Base-by-base conservation (phyloP, 1,140 invertebrate species). In the Drosophila nigromelanica region DNA sequence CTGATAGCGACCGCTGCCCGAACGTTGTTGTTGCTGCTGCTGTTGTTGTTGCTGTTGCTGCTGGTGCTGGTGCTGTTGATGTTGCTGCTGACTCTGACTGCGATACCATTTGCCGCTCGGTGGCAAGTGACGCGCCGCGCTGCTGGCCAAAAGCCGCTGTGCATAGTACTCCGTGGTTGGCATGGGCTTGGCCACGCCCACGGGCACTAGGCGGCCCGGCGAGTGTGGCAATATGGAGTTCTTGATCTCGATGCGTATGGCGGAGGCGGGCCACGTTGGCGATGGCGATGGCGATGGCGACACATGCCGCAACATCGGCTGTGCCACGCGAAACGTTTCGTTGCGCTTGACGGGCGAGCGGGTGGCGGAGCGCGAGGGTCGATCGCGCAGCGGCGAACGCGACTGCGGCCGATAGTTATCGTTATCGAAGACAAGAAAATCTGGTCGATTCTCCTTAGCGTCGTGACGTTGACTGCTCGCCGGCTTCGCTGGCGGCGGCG, bases 281-380 rank as follows among this genome's bases (percentile, higher is more conserved):
- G 40, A 5, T 6, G 5, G 10, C n/a, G 51, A 7, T 21, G 67
- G 68, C 33, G 61, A 14, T 0, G 77, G 68, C n/a, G 83, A 83
- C 8, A 66, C 21, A 21, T 67, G 67, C 5, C 83, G 75, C 48
- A 76, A 21, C 10, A 52, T 71, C 15, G 78, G 80, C 2, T 89
- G 73, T 0, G 71, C 67, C 35, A 91, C 79, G 10, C 90, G 79
- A 52, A 91, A 91, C 0, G 90, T 91, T 15, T 91, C 90, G 12
- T 90, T 91, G 1, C 90, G 85, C 68, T 91, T 91, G n/a, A 91
- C 90, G 11, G 90, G 89, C 15, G 90, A 90, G 18, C 89, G 85
- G 21, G 89, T 89, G 39, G 50, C 75, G 2, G 90, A 78, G 18
- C 90, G 87, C 7, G 75, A 67, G 15, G 83, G 79, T 0, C 76